Evolutionary conservation across 2,797 vertebrate species (phyloP).

Genomic region (Lacerta bilineata): DNA sequence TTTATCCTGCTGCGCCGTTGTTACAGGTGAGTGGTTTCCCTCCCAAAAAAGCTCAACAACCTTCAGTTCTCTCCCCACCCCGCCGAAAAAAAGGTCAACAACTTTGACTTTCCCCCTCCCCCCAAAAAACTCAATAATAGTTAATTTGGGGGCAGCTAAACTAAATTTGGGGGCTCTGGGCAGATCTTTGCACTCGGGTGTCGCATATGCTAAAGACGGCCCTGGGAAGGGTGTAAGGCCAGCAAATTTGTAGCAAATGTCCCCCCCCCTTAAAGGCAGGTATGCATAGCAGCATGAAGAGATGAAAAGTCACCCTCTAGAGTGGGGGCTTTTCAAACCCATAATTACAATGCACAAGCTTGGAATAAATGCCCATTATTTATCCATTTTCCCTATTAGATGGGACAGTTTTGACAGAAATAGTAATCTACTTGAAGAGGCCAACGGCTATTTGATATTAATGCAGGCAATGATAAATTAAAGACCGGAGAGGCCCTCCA

Average conservation of each 20-base stretch:
- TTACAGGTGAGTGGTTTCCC: too few relatives aligned
- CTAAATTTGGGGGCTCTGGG: too few relatives aligned
- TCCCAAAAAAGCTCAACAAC: too few relatives aligned
- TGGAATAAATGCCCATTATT: slow-evolving; percentile 69
- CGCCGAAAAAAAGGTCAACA: too few relatives aligned
- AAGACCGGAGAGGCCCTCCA: slow-evolving; percentile 67
- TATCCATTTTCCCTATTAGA: slow-evolving; percentile 78
- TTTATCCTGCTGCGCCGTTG: too few relatives aligned
- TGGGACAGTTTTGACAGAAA: slow-evolving; percentile 75
- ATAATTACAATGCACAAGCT: slow-evolving; percentile 70
- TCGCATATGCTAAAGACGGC: too few relatives aligned
- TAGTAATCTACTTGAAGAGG: slow-evolving; percentile 73
- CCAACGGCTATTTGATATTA: slow-evolving; percentile 76
- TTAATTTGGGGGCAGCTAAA: too few relatives aligned
- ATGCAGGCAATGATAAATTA: slow-evolving; percentile 77
- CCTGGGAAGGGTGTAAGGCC: not conserved
- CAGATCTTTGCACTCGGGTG: too few relatives aligned
- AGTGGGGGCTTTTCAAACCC: slow-evolving; percentile 45
- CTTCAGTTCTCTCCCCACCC: too few relatives aligned
- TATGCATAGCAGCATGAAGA: not conserved
- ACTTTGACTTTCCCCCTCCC: too few relatives aligned
- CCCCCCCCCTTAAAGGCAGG: not conserved
- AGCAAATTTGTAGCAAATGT: too few relatives aligned
- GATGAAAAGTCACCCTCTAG: slow-evolving; percentile 50
- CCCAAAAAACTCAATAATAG: too few relatives aligned